A percentile compares a stretch with the other conserved stretches of the same genome.
phyloP scores from a whole-genome alignment of 2,888 invertebrate genomes.

The Pyrrhia umbra region DNA sequence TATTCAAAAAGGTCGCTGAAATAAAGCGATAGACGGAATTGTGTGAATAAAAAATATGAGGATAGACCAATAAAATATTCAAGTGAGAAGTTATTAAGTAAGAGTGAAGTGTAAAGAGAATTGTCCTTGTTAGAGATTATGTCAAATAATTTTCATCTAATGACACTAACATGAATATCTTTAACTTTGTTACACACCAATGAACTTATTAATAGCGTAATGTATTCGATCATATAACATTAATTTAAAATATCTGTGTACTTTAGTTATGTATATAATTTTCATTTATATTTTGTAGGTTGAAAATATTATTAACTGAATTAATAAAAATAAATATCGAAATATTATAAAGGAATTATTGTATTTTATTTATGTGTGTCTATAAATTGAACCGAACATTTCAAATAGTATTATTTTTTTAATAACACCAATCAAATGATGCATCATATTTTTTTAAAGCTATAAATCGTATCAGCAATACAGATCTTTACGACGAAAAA shows the following conservation, averaged over 20 bases:
- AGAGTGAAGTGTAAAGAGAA: conserved; percentile 1
- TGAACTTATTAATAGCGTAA: not conserved
- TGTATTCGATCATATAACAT: too few relatives aligned
- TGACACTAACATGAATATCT: not conserved
- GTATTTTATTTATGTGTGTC: not conserved
- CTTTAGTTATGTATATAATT: not conserved
- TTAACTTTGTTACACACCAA: too few relatives aligned
- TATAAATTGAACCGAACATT: not conserved
- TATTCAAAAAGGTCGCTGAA: not conserved
- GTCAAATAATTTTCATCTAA: not conserved
- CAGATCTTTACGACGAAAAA: not conserved
- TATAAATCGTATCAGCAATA: not conserved
- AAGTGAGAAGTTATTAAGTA: not conserved
- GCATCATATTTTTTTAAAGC: not conserved
- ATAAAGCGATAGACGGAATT: not conserved
- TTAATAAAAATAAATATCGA: too few relatives aligned
- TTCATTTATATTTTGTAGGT: not conserved
- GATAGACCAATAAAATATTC: not conserved
- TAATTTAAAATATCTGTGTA: not conserved
- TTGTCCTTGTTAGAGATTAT: not conserved
- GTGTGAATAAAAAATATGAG: too few relatives aligned
- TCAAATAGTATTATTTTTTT: not conserved
- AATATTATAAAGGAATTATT: not conserved
- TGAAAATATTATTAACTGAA: too few relatives aligned
- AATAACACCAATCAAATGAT: not conserved